Percentiles rank a stretch among this genome's conserved stretches.
Evolutionary conservation across 2,797 vertebrate genomes (phyloP).

Genomic region (Eupleurogrammus muticus): DNA sequence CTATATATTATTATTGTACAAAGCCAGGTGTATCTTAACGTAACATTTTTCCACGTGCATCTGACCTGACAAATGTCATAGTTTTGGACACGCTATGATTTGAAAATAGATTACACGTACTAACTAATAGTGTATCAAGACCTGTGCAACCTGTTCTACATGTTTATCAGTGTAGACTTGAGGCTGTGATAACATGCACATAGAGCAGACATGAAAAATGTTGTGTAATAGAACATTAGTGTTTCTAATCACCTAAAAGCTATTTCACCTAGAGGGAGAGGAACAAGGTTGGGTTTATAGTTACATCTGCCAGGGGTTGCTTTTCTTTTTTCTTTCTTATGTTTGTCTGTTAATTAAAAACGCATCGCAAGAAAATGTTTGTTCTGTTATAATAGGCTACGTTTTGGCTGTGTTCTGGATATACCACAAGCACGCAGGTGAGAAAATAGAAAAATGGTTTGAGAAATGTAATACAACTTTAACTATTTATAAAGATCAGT

Average conservation of each 20-base stretch:
- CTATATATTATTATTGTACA: background rate
- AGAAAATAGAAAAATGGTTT: too few species aligned
- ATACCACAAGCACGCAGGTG: too few species aligned
- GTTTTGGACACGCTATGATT: too few species aligned
- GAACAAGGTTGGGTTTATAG: conserved; percentile 41
- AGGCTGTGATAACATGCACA: conserved; percentile 2
- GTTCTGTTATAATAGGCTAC: too few species aligned
- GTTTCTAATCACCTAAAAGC: conserved; percentile 46
- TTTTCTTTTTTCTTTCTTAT: background rate
- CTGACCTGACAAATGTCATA: background rate
- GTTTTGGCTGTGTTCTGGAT: too few species aligned
- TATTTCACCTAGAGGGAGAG: conserved; percentile 11
- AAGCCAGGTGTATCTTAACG: background rate
- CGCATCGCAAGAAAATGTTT: too few species aligned
- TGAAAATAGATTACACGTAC: background rate
- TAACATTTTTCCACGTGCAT: background rate
- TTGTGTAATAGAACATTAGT: conserved; percentile 12
- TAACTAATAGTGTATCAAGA: background rate
- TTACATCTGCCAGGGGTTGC: conserved; percentile 2
- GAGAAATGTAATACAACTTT: too few species aligned
- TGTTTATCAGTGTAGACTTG: background rate
- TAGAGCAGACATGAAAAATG: conserved; percentile 7
- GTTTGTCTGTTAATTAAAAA: background rate
- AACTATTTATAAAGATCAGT: too few species aligned
- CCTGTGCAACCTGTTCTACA: background rate